Conservation (phyloP, 2,113 vertebrate genomes). For the Circaetus cinerascens region DNA sequence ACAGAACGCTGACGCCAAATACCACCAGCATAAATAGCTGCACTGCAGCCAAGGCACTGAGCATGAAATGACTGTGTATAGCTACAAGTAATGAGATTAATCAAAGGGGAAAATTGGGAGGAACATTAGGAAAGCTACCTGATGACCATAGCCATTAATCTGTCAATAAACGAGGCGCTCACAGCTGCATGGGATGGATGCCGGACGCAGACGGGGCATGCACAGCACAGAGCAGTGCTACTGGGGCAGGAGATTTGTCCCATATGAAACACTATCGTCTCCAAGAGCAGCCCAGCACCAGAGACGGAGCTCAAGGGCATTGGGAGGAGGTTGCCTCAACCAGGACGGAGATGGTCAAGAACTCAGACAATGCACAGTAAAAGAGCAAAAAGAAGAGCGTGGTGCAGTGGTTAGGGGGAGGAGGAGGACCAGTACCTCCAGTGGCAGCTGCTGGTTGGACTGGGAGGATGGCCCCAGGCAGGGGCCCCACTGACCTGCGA, state of each 20-base stretch:
- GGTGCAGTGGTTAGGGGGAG: rapidly evolving
- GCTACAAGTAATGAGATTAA: neutral
- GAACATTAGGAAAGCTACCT: neutral
- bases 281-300: neutral
- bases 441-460: neutral
- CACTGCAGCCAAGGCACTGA: neutral
- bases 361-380: rapidly evolving
- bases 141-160: neutral
- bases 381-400: neutral
- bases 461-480: neutral
- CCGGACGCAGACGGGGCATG: rapidly evolving
- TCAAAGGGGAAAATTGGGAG: neutral
- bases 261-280: rapidly evolving
- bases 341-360: neutral
- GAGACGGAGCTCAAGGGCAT: neutral
- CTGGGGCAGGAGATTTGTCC: neutral
- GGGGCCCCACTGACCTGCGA: slow-evolving; percentile 81
- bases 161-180: neutral
- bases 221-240: neutral
- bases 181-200: neutral
- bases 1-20: neutral
- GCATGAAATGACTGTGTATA: neutral
- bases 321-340: neutral
- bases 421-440: neutral
- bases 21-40: neutral